Percentiles rank a stretch among this genome's conserved stretches.
Conservation (phyloP, 2,888 invertebrate genomes). For the Horisme vitalbata region DNA sequence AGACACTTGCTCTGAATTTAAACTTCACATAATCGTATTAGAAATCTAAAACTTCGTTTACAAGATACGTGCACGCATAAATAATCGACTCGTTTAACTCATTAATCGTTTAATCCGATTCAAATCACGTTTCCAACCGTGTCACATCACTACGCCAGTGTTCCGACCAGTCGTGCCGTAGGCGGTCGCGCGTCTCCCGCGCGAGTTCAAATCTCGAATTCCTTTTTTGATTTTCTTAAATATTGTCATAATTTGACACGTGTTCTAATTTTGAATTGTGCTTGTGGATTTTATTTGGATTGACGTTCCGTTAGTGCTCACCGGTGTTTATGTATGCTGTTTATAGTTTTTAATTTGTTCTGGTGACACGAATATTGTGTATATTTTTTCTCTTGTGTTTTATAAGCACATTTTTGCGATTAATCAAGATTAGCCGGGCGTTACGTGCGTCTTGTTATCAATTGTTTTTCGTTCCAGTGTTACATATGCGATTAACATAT, state of each 20-base stretch:
- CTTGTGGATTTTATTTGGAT: slow-evolving; percentile 18
- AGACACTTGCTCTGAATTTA: slow-evolving; percentile 22
- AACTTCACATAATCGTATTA: slow-evolving; percentile 12
- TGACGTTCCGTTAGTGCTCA: slow-evolving; percentile 14
- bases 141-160: slow-evolving; percentile 65
- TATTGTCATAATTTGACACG: slow-evolving; percentile 7
- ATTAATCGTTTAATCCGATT: slow-evolving; percentile 27
- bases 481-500: slow-evolving; percentile 26
- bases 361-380: slow-evolving; percentile 47
- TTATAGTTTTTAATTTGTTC: slow-evolving; percentile 50
- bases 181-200: slow-evolving; percentile 51
- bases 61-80: slow-evolving; percentile 14
- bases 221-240: slow-evolving; percentile 13
- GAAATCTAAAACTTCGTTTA: slow-evolving; percentile 22
- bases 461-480: slow-evolving; percentile 22
- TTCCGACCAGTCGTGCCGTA: slow-evolving; percentile 49
- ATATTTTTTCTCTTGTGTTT: slow-evolving; percentile 8
- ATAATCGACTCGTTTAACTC: slow-evolving; percentile 20
- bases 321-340: slow-evolving; percentile 33
- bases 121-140: slow-evolving; percentile 30
- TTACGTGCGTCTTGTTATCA: slow-evolving; percentile 22
- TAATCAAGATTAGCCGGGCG: slow-evolving; percentile 24
- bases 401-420: slow-evolving; percentile 9
- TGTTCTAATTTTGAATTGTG: slow-evolving; percentile 17
- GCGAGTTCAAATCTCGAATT: slow-evolving; percentile 23